These are phyloP conservation scores for Helicoverpa assulta DNA, from an alignment of 2,888 invertebrate genomes.

Conservation along the genomic window DNA sequence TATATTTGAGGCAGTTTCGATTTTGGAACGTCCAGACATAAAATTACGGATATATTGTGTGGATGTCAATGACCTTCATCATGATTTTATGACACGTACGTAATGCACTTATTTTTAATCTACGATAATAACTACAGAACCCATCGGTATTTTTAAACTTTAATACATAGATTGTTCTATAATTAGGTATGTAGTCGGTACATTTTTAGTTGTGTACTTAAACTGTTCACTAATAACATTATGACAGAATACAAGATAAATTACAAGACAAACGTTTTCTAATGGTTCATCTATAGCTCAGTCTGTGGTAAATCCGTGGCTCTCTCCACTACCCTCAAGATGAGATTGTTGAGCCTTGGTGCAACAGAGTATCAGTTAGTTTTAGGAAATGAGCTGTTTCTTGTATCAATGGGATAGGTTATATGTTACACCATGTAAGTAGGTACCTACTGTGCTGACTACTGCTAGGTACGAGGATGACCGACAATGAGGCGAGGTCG, in stretches of 20 bases:
- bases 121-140: background rate
- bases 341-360: no score
- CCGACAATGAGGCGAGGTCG: conserved; percentile 43
- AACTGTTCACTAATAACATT: no score
- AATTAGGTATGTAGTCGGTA: background rate
- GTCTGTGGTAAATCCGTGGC: no score
- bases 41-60: conserved; percentile 4
- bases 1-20: background rate
- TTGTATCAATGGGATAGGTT: no score
- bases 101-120: conserved; percentile 5
- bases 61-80: conserved; percentile 12
- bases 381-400: no score
- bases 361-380: no score
- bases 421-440: background rate
- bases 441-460: background rate
- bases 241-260: no score
- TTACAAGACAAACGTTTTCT: no score
- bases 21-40: background rate
- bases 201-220: no score
- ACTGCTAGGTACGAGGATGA: conserved; percentile 31
- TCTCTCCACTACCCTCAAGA: no score
- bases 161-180: background rate
- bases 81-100: conserved; percentile 1
- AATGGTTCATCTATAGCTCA: no score
- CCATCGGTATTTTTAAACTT: background rate